Evolutionary conservation across 2,888 invertebrate genomes (phyloP).

Genomic region (Catocala fraxini): DNA sequence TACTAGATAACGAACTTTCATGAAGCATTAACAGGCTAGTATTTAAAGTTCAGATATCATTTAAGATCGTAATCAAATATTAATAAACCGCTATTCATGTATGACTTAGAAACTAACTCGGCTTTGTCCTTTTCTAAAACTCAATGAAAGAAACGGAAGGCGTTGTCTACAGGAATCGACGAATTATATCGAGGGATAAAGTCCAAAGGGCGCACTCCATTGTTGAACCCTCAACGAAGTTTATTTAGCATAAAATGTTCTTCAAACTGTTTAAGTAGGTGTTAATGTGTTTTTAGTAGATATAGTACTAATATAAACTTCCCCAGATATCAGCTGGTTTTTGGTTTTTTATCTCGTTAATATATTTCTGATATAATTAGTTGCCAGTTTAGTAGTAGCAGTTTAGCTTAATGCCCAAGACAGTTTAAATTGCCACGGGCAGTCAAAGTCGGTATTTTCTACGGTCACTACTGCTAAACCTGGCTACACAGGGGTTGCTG

Average conservation of each 20-base stretch:
- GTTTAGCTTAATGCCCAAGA: no score
- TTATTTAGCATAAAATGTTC: constrained; percentile 78
- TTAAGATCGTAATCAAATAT: not conserved
- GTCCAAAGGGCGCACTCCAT: constrained; percentile 67
- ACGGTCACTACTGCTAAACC: no score
- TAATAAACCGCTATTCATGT: constrained; percentile 36
- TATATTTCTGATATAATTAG: no score
- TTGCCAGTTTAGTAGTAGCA: no score
- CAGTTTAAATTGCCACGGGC: no score
- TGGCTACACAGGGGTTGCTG: no score
- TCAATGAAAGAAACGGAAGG: constrained; percentile 78
- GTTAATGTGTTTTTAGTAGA: constrained; percentile 42
- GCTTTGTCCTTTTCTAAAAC: constrained; percentile 65
- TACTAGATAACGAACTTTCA: no score
- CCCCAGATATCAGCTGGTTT: no score
- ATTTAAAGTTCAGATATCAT: no score
- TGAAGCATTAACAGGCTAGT: no score
- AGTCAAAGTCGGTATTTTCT: no score
- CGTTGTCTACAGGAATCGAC: constrained; percentile 74
- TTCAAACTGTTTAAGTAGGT: constrained; percentile 60
- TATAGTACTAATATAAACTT: not conserved
- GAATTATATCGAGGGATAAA: constrained; percentile 68
- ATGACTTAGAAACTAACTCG: constrained; percentile 43
- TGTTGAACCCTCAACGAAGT: constrained; percentile 69
- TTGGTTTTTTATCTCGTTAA: no score